Evolutionary conservation across 2,888 invertebrate species (phyloP).

Genomic region (Helleia helle): DNA sequence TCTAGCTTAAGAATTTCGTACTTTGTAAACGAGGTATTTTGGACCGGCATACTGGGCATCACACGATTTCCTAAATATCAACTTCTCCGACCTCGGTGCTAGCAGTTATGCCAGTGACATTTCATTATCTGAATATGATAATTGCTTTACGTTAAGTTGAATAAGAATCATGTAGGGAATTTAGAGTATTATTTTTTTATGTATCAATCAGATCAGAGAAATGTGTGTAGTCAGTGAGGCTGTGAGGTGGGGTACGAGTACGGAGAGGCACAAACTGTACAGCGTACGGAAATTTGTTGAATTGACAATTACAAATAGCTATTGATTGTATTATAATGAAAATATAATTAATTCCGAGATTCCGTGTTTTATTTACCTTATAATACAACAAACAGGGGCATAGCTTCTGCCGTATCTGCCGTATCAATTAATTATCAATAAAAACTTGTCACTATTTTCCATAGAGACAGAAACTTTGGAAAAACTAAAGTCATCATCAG

Average conservation of each 20-base stretch:
- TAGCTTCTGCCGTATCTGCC: no score
- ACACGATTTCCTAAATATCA: not conserved
- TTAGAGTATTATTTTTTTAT: slow-evolving; percentile 21
- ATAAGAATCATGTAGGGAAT: slow-evolving; percentile 13
- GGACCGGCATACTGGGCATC: no score
- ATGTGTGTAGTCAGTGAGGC: slow-evolving; percentile 25
- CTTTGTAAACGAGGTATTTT: no score
- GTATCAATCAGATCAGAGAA: slow-evolving; percentile 21
- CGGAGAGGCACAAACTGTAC: slow-evolving; percentile 61
- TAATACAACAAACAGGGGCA: no score
- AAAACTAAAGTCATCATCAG: no score
- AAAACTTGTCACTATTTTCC: no score
- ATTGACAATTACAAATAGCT: slow-evolving; percentile 56
- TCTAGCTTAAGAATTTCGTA: slow-evolving; percentile 2
- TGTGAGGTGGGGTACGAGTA: slow-evolving; percentile 36
- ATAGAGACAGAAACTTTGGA: no score
- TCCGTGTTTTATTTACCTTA: slow-evolving; percentile 14
- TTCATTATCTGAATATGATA: slow-evolving; percentile 3
- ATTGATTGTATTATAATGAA: slow-evolving; percentile 56
- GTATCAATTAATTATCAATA: no score
- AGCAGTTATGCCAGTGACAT: slow-evolving; percentile 27
- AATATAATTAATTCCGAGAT: slow-evolving; percentile 68
- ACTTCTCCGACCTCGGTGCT: slow-evolving; percentile 30
- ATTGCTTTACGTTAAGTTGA: slow-evolving; percentile 4
- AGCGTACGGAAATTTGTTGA: slow-evolving; percentile 53